Percentiles rank a stretch among this genome's conserved stretches.
phyloP scores from a whole-genome alignment of 2,113 vertebrate species.

The Sinocyclocheilus rhinocerous region DNA sequence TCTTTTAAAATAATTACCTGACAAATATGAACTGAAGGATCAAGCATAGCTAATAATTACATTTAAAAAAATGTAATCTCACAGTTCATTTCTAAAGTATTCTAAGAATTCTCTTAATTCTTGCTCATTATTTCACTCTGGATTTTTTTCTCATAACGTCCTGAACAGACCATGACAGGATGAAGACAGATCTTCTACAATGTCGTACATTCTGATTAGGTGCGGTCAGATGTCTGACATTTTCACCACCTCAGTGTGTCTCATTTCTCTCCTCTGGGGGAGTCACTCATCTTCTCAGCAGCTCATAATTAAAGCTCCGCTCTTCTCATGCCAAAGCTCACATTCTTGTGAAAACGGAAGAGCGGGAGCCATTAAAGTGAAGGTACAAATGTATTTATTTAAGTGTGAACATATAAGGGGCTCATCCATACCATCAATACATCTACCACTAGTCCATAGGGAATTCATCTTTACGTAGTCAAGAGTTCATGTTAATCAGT shows the following conservation, averaged over 20 bases:
- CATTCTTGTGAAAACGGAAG: constrained; percentile 7
- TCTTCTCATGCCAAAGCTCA: not conserved
- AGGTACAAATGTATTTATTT: constrained; percentile 5
- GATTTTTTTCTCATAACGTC: not conserved
- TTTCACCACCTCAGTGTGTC: constrained; percentile 22
- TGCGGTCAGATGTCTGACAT: constrained; percentile 35
- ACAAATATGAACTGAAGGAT: not conserved
- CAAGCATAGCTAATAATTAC: not conserved
- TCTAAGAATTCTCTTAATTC: not conserved
- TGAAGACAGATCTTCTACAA: not conserved
- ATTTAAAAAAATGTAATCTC: not conserved
- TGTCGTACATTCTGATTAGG: constrained; percentile 5
- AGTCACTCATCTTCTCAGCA: constrained; percentile 5
- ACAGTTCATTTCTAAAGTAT: not conserved
- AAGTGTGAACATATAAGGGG: constrained; percentile 13
- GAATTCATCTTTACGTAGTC: not conserved
- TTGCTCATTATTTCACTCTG: not conserved
- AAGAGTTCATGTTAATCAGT: too few relatives aligned
- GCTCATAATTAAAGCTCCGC: constrained; percentile 25
- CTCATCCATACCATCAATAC: not conserved
- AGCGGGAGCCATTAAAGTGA: not conserved
- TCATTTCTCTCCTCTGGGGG: constrained; percentile 29
- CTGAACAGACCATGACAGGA: not conserved
- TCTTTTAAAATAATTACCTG: not conserved
- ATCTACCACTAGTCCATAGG: not conserved